Conservation (phyloP, 2,113 vertebrate species). For the Dipodomys stephensi region DNA sequence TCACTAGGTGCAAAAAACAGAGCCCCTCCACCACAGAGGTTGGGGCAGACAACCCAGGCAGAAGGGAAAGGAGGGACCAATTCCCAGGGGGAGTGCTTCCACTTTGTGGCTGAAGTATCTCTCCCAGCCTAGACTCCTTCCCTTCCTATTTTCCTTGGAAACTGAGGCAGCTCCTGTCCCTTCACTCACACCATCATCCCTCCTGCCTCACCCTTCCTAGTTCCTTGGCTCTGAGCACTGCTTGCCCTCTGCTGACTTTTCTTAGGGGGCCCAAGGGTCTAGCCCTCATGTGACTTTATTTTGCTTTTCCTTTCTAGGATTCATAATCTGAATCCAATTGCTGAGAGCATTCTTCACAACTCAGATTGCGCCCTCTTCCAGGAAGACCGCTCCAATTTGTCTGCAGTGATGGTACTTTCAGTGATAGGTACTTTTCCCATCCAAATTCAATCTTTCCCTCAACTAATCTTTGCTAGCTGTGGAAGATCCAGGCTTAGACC, state of each 20-base stretch:
- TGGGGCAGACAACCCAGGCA: background rate
- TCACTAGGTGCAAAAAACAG: constrained; percentile 42
- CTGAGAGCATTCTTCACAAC: background rate
- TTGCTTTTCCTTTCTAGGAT: constrained; percentile 8
- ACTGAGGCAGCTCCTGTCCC: background rate
- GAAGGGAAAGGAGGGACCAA: background rate
- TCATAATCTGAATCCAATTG: background rate
- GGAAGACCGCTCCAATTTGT: constrained; percentile 44
- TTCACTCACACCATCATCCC: background rate
- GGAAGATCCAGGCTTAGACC: background rate
- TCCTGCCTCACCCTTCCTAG: background rate
- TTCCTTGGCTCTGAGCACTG: background rate
- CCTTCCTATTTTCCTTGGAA: background rate
- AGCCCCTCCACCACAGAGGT: background rate
- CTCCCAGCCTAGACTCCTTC: background rate
- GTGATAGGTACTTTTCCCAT: background rate
- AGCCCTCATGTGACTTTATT: background rate
- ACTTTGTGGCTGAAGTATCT: background rate
- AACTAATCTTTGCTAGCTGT: background rate
- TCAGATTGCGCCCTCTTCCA: constrained; percentile 36
- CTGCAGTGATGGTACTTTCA: background rate
- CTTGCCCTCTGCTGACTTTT: background rate
- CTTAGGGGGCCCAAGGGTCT: background rate
- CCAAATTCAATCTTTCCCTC: background rate
- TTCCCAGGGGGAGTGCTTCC: background rate